Evolutionary conservation across 2,888 invertebrate species (phyloP).

Genomic region (Hemaris fuciformis): DNA sequence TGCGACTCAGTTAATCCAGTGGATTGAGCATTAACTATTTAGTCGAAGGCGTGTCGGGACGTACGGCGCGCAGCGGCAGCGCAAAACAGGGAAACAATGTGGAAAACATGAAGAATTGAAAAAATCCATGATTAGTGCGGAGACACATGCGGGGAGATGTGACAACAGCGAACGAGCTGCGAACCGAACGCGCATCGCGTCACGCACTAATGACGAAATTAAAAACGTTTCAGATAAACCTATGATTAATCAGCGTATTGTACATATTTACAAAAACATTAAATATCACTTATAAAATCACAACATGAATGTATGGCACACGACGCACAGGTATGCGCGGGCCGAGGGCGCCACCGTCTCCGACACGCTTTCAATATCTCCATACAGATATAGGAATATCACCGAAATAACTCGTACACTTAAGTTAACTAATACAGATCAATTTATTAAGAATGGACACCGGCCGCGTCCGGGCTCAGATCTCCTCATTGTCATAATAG

Average conservation of each 20-base stretch:
- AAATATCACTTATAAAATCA: slow-evolving; percentile 81
- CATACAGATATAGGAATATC: slow-evolving; percentile 64
- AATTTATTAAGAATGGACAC: slow-evolving; percentile 48
- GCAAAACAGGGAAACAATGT: slow-evolving; percentile 20
- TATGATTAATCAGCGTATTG: slow-evolving; percentile 73
- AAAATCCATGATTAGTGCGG: slow-evolving; percentile 6
- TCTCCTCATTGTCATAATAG: slow-evolving; percentile 84
- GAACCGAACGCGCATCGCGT: slow-evolving; percentile 23
- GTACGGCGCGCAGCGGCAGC: slow-evolving; percentile 13
- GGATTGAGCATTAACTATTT: slow-evolving; percentile 47
- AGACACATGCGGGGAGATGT: background rate
- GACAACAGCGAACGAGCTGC: background rate
- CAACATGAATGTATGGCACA: slow-evolving; percentile 81
- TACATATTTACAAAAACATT: slow-evolving; percentile 81
- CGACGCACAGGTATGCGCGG: slow-evolving; percentile 67
- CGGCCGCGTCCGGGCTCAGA: slow-evolving; percentile 72
- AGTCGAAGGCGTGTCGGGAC: slow-evolving; percentile 74
- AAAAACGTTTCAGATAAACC: slow-evolving; percentile 56
- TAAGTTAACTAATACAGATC: slow-evolving; percentile 73
- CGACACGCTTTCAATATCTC: slow-evolving; percentile 72
- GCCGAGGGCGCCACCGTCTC: slow-evolving; percentile 30
- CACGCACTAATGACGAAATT: slow-evolving; percentile 42
- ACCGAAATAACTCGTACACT: slow-evolving; percentile 62
- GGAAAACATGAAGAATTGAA: slow-evolving; percentile 12
- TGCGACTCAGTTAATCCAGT: slow-evolving; percentile 73